Base-by-base conservation (phyloP, 2,888 invertebrate genomes). In the Metellina segmentata region DNA sequence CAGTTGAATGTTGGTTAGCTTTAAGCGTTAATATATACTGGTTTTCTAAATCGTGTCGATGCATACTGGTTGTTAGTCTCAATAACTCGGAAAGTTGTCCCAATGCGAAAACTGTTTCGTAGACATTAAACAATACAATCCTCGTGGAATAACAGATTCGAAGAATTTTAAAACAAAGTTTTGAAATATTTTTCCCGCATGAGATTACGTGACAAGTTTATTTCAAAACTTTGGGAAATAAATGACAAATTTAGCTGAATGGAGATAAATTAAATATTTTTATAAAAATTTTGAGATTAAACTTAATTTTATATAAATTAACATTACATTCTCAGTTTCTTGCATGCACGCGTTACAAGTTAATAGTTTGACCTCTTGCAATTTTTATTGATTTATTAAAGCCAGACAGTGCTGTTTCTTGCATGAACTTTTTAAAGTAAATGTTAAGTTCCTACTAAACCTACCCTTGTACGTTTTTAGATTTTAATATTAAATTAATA, bases 381-480 rank as follows among this genome's bases (percentile, higher is more conserved):
- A 83, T 51, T 85, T 91, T 86, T 87, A 81, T 82, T 69, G 34
- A 72, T 52, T 75, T 77, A 78, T 86, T 77, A 61, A 87, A 53
- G 71, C 82, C 53, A 20, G 91, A 91, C 87, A 77, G 34, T 81
- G 78, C 77, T 82, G 82, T 83, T 79, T 71, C 53, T 81, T 90
- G 90, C 91, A 78, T 83, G 77, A 48, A 85, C 52, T 74, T 86
- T 82, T 83, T 91, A 81, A 81, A 77, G 69, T 34, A 78, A 20
- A 48, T 20, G 52, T 79, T 61, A 61, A 74, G 48, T 81, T 87
- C n/a, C 75, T 61, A 75, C 71, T 69, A 69, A 61, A 88, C 20
- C 16, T 74, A 74, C 34, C 6, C 16, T 51, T 78, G 61, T 53
- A 77, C n/a, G 11, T 69, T 86, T 78, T 86, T 51, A 86, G 72